Evolutionary conservation across 2,888 invertebrate species (phyloP).

Genomic region (Zygothrica quintamaculata): DNA sequence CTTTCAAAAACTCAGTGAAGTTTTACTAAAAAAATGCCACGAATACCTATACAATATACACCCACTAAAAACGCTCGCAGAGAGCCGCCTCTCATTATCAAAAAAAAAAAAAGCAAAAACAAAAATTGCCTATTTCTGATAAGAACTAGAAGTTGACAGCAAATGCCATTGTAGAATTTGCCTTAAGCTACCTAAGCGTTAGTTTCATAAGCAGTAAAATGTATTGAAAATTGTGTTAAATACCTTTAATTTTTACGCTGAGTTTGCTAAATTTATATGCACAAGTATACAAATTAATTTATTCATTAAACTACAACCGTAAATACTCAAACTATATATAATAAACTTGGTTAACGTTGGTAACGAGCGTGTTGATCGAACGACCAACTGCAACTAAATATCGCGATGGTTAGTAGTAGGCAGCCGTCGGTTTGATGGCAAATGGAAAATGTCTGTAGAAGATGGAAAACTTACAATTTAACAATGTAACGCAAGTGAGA

Average conservation of each 20-base stretch:
- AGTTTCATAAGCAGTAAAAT: constrained; percentile 1
- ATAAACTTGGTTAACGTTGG: constrained; percentile 17
- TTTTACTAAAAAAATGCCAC: too few species aligned
- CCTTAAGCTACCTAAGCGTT: constrained; percentile 7
- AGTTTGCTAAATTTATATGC: constrained; percentile 11
- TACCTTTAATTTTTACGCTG: constrained; percentile 33
- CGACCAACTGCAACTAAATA: constrained; percentile 77
- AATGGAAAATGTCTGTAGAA: constrained; percentile 67
- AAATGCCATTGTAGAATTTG: constrained; percentile 26
- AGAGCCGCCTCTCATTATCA: constrained; percentile 44
- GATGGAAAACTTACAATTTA: constrained; percentile 49
- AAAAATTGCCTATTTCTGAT: constrained; percentile 42
- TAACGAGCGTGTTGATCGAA: constrained; percentile 58
- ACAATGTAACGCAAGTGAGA: constrained; percentile 43
- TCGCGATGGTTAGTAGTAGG: constrained; percentile 20
- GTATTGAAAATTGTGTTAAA: constrained; percentile 15
- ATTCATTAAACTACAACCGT: constrained; percentile 17
- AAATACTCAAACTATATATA: constrained; percentile 31
- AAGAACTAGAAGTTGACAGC: constrained; percentile 45
- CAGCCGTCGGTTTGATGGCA: constrained; percentile 39
- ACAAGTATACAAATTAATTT: constrained; percentile 9
- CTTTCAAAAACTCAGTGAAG: too few species aligned
- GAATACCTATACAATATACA: too few species aligned
- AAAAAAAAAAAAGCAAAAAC: too few species aligned
- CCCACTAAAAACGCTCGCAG: constrained; percentile 7